Conservation (phyloP, 2,113 vertebrate genomes). For the Oryzias woworae region DNA sequence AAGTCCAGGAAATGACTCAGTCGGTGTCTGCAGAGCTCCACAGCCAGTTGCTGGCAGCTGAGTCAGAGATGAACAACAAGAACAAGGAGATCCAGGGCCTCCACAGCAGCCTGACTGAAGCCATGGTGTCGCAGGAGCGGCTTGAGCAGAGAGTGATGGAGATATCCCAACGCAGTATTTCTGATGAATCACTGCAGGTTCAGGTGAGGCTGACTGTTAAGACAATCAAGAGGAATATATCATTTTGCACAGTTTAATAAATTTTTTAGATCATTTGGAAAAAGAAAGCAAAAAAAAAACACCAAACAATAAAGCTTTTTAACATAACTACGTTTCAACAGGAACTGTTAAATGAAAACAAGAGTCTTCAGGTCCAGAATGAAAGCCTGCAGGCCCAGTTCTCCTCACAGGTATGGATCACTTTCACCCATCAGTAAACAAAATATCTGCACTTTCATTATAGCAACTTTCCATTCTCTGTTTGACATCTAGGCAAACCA, state of each 20-base stretch:
- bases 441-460: no score
- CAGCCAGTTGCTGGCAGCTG: slow-evolving; percentile 85
- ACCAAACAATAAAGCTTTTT: not conserved
- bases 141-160: slow-evolving; percentile 91
- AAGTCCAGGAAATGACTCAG: not conserved
- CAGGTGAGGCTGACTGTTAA: slow-evolving; percentile 58
- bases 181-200: slow-evolving; percentile 86
- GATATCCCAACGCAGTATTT: slow-evolving; percentile 85
- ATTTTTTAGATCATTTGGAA: not conserved
- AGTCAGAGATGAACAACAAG: slow-evolving; percentile 81
- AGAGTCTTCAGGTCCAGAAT: slow-evolving; percentile 86
- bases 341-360: slow-evolving; percentile 94
- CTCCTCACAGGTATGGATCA: slow-evolving; percentile 83
- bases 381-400: slow-evolving; percentile 90
- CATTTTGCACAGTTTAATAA: no score
- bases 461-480: slow-evolving; percentile 8
- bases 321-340: slow-evolving; percentile 58
- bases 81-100: slow-evolving; percentile 91
- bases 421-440: slow-evolving; percentile 7
- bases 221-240: no score
- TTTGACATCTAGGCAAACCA: slow-evolving; percentile 64
- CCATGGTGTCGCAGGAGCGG: slow-evolving; percentile 90
- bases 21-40: slow-evolving; percentile 84
- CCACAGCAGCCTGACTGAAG: slow-evolving; percentile 90
- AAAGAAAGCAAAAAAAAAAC: not conserved